Evolutionary conservation across 2,113 vertebrate species (phyloP), one percentile per base, ranked within the genome.

Genomic region (Rhinoptilus africanus): DNA sequence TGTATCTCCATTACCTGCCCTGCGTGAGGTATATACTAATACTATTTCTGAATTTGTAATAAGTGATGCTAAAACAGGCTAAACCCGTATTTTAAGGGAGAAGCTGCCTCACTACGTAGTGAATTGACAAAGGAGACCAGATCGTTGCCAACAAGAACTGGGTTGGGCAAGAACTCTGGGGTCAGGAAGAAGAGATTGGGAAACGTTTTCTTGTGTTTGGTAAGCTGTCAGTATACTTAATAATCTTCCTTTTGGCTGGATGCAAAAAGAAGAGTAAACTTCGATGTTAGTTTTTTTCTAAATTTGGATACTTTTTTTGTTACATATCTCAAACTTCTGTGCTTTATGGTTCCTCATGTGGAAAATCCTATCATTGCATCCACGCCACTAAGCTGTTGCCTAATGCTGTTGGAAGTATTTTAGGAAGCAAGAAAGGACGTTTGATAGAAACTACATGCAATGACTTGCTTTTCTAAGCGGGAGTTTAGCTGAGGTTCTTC

Each of bases 111-210:
- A 0, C 50, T n/a, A 4, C 16, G 21, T 39, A 30, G 50, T 39
- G 22, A 71, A 47, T 8, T 45, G 34, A 17, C 9, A 24, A 48
- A 4, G 24, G 56, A 62, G 63, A 8, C 23, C 14, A 43, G 19
- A 7, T 37, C 32, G 4, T 16, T 35, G 28, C 51, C 53, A 11
- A 0, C 41, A 6, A 12, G 4, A 27, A 4, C 30, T 8, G 6
- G 41, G 13, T 2, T 53, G 51, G 62, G 51, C 47, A 50, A 14
- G 62, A 75, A 0, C 35, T 91, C 27, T 43, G 64, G 9, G 17
- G 4, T 41, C 43, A 39, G 51, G 41, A 30, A 56, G 23, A 37
- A 59, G 16, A 22, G 39, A 0, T 22, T 69, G 78, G 63, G 50
- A 81, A 60, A 28, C 3, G 17, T 32, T 62, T 32, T 34, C 27